A percentile compares a stretch with the other conserved stretches of the same genome.
Conservation (phyloP, 2,113 vertebrate species). For the Trochalopteron elliotii region DNA sequence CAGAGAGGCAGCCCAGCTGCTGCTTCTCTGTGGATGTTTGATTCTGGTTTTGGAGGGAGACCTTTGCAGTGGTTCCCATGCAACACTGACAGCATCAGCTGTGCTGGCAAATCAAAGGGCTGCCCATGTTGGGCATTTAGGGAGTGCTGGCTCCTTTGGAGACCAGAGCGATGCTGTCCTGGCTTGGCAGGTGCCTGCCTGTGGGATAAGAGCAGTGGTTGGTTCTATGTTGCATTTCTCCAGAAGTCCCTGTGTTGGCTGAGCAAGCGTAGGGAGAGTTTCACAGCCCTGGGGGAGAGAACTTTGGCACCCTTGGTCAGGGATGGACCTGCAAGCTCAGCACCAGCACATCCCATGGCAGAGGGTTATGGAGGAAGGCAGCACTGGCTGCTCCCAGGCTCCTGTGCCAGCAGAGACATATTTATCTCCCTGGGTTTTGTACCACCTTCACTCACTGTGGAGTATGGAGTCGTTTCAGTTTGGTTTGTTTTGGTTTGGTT, state of each 20-base stretch:
- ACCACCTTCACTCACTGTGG: not conserved
- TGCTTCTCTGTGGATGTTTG: not conserved
- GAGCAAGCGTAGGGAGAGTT: not conserved
- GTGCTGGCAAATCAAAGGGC: not conserved
- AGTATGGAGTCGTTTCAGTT: rapidly evolving
- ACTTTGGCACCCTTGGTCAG: not conserved
- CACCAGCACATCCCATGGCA: rapidly evolving
- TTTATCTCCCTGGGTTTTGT: not conserved
- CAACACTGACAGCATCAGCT: not conserved
- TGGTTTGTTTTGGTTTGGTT: not conserved
- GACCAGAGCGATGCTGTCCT: not conserved
- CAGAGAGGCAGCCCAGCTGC: not conserved
- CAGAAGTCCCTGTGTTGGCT: not conserved
- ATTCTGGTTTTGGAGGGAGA: not conserved
- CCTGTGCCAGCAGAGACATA: not conserved
- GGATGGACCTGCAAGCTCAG: not conserved
- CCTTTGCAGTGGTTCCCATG: not conserved
- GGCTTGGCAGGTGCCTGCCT: not conserved
- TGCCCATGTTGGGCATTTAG: not conserved
- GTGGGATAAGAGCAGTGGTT: rapidly evolving
- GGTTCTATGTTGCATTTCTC: not conserved
- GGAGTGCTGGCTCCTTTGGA: not conserved
- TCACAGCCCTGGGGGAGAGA: not conserved
- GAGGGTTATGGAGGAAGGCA: rapidly evolving
- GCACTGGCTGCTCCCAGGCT: not conserved